Base-by-base conservation (phyloP, 2,113 vertebrate species). In the Megaceryle torquata region DNA sequence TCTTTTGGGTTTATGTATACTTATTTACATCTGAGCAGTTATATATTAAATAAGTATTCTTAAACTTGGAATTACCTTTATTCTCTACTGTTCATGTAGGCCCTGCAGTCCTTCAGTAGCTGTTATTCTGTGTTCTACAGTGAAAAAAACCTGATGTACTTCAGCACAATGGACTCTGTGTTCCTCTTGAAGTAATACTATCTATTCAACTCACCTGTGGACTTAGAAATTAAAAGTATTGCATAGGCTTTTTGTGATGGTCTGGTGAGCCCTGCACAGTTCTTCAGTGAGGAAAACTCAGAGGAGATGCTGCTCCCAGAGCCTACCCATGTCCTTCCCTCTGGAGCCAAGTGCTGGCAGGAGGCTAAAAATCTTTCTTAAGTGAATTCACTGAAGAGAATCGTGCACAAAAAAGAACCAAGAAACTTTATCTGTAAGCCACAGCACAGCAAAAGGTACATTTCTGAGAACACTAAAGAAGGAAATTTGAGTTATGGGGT, bases 321-420 rank as follows among this genome's bases (percentile, higher is more conserved):
- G 6, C 50, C 26, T 77, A 24, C 9, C 17, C 28, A 65, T 0
- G 0, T 51, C 33, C 15, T 64, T 50, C 24, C 15, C 4, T 61
- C 22, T 14, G 22, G 16, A 69, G 41, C 15, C 43, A 39, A 18
- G 9, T 0, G 0, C 24, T 77, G 44, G 13, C 29, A 77, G 51
- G 33, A 70, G 37, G 43, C 20, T 53, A 24, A 71, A 44, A 76
- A 51, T 33, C 9, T 28, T 53, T 71, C 14, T 33, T n/a, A 59
- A 59, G 3, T 18, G 37, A 77, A 16, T 6, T 39, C 46, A 15
- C 35, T 76, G 43, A 44, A 57, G 41, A 37, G 25, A 82, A 13
- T 11, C 35, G 37, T 0, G 2, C 21, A 60, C 10, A n/a, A 65
- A 37, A 37, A 76, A 41, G 46, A 65, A 26, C 0, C 0, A 6